A percentile compares a stretch with the other conserved stretches of the same genome.
These are phyloP conservation scores for Seriola dumerili DNA, from an alignment of 2,113 vertebrate species.

Conservation along the genomic window DNA sequence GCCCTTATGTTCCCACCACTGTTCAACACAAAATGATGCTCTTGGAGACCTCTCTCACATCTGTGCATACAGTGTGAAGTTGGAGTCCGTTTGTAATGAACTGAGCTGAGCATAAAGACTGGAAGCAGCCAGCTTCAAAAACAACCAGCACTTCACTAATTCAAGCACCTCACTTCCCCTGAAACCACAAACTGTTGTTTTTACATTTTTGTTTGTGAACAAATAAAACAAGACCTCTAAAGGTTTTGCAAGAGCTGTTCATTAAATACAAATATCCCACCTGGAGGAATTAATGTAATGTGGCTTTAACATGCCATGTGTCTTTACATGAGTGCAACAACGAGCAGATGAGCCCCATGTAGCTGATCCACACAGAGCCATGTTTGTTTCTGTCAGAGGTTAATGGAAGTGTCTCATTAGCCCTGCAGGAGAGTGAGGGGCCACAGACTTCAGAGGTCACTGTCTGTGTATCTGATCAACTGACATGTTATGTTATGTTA, in stretches of 20 bases:
- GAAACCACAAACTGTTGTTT: no score
- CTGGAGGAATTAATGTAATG: neutral
- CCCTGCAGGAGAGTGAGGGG: slow-evolving; percentile 22
- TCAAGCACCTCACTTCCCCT: neutral
- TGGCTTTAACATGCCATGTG: neutral
- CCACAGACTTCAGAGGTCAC: slow-evolving; percentile 4
- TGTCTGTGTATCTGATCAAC: slow-evolving; percentile 1
- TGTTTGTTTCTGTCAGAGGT: slow-evolving; percentile 51
- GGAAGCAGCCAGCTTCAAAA: neutral
- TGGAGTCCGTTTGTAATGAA: no score
- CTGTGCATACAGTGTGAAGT: no score
- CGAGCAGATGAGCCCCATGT: neutral
- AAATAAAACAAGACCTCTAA: neutral
- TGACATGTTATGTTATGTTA: slow-evolving; percentile 26
- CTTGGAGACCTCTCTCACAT: neutral
- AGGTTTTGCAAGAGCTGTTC: no score
- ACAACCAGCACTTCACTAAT: no score
- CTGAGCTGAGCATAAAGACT: no score
- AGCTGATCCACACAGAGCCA: slow-evolving; percentile 10
- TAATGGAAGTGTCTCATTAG: slow-evolving; percentile 41
- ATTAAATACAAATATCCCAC: neutral
- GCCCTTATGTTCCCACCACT: no score
- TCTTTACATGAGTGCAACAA: neutral
- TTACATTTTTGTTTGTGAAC: no score
- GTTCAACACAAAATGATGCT: neutral